A percentile compares a stretch with the other conserved stretches of the same genome.
Evolutionary conservation across 2,113 vertebrate genomes (phyloP).

Genomic region (Daubentonia madagascariensis): DNA sequence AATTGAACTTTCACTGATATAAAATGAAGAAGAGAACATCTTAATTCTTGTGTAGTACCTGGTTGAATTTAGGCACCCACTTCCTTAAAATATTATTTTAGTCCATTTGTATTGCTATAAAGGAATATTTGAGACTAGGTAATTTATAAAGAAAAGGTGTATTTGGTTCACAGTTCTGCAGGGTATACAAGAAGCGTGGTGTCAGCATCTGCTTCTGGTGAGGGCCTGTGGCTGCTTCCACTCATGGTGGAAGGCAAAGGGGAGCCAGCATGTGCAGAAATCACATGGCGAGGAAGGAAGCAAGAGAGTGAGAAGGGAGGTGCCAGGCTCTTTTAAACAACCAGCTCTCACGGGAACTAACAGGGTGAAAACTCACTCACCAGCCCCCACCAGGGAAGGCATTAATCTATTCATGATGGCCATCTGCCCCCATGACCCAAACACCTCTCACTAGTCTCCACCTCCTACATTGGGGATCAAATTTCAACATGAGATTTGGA

Average conservation of each 20-base stretch:
- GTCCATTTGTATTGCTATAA: neutral
- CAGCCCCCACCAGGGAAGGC: neutral
- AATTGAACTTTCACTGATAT: conserved; percentile 62
- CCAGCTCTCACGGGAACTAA: neutral
- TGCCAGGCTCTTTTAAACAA: neutral
- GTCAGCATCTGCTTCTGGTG: neutral
- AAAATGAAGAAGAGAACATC: conserved; percentile 54
- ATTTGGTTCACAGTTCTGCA: neutral
- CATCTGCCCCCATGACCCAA: neutral
- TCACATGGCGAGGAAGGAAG: neutral
- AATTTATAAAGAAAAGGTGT: too few species aligned
- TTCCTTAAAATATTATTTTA: neutral
- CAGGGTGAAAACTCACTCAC: neutral
- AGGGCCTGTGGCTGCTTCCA: neutral
- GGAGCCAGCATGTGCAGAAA: neutral
- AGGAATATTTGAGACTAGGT: too few species aligned
- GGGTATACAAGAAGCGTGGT: neutral
- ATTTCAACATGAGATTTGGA: neutral
- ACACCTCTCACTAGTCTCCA: neutral
- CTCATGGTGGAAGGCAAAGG: neutral
- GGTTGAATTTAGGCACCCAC: conserved; percentile 39
- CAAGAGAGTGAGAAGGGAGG: neutral
- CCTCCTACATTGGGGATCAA: neutral
- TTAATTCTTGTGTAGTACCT: conserved; percentile 43
- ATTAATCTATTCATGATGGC: neutral